Conservation (phyloP, 2,888 invertebrate species). For the Stratiomys singularior region DNA sequence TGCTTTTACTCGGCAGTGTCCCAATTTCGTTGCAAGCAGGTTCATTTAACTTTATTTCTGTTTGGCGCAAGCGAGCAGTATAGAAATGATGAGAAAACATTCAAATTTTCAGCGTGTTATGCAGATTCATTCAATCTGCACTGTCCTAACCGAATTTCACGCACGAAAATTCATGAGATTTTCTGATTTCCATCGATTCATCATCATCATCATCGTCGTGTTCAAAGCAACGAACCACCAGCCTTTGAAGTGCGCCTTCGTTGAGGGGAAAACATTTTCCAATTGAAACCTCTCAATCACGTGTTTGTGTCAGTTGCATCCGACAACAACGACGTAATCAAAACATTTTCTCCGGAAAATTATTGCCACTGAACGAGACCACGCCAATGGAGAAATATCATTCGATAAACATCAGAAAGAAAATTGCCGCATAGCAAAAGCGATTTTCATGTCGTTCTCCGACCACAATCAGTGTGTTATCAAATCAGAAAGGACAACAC, state of each 20-base stretch:
- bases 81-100: no score
- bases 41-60: no score
- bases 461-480: slow-evolving; percentile 24
- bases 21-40: no score
- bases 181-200: not conserved
- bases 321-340: slow-evolving; percentile 21
- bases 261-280: not conserved
- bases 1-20: no score
- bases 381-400: slow-evolving; percentile 2
- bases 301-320: slow-evolving; percentile 29
- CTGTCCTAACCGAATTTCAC: not conserved
- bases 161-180: not conserved
- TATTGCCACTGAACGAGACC: slow-evolving; percentile 16
- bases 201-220: not conserved
- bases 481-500: slow-evolving; percentile 6
- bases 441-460: not conserved
- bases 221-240: not conserved
- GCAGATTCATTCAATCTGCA: no score
- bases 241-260: not conserved
- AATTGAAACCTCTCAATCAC: slow-evolving; percentile 39
- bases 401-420: slow-evolving; percentile 26
- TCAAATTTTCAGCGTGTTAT: no score
- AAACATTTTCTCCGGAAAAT: slow-evolving; percentile 31
- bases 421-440: slow-evolving; percentile 1
- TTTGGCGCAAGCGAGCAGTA: no score